These are phyloP conservation scores for Rhodinocichla rosea DNA, from an alignment of 2,113 vertebrate species.

Conservation along the genomic window DNA sequence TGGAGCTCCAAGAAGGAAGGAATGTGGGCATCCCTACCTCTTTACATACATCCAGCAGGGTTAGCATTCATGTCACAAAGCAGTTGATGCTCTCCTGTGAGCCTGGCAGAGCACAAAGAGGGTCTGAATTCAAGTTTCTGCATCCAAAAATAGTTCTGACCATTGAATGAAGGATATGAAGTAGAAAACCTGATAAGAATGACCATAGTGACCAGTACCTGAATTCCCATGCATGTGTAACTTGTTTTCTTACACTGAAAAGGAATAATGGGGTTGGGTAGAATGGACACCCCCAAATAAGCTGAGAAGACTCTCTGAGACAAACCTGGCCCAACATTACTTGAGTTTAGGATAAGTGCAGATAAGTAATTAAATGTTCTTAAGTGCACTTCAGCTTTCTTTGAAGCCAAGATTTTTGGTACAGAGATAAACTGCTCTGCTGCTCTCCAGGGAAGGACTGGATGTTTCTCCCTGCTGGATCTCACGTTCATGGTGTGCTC, in stretches of 20 bases:
- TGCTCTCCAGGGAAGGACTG: not conserved
- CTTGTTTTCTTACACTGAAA: not conserved
- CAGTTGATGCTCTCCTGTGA: not conserved
- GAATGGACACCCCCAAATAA: not conserved
- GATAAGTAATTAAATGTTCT: not conserved
- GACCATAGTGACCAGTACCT: not conserved
- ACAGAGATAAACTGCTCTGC: not conserved
- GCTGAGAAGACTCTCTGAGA: not conserved
- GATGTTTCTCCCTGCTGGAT: not conserved
- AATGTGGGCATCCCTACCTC: not conserved
- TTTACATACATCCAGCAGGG: not conserved
- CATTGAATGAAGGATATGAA: not conserved
- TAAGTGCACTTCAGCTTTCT: not conserved
- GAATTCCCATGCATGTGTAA: not conserved
- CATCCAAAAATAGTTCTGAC: not conserved
- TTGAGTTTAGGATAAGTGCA: not conserved
- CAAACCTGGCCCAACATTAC: not conserved
- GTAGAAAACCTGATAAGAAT: not conserved
- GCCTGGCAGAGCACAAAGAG: not conserved
- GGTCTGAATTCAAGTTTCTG: not conserved
- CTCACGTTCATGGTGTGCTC: fast-evolving
- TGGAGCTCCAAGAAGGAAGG: not conserved
- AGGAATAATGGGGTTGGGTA: not conserved
- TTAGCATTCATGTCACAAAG: not conserved
- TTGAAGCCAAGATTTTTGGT: not conserved